Evolutionary conservation across 37 sponge, comb jelly and placozoan genomes (phyloP).

Genomic region (Spongilla lacustris): DNA sequence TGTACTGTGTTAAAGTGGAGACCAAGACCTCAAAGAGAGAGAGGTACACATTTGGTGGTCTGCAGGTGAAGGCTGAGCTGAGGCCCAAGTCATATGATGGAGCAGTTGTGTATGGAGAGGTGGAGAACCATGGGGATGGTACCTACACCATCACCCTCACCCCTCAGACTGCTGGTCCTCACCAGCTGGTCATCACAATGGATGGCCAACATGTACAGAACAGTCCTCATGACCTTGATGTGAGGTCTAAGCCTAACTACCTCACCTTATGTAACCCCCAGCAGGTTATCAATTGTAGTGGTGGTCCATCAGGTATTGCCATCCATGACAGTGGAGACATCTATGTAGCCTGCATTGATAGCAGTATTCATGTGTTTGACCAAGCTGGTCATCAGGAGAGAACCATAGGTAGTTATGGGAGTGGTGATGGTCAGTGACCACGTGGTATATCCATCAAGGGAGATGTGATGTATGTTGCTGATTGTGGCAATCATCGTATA

Average conservation of each 20-base stretch:
- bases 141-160: background rate
- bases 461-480: background rate
- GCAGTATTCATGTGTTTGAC: background rate
- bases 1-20: background rate
- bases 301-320: background rate
- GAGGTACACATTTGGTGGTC: background rate
- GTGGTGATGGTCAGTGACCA: background rate
- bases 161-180: background rate
- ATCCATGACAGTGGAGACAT: constrained; percentile 1
- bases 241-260: background rate
- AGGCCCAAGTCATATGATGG: background rate
- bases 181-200: background rate
- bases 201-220: background rate
- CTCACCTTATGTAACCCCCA: background rate
- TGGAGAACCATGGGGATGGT: background rate
- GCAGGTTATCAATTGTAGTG: background rate
- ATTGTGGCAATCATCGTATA: background rate
- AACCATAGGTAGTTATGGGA: background rate
- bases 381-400: background rate
- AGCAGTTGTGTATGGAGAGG: background rate
- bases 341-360: background rate
- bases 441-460: background rate
- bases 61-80: background rate
- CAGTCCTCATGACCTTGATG: background rate
- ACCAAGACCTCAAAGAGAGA: background rate